Evolutionary conservation across 1,140 invertebrate genomes (phyloP), one percentile per base, ranked within the genome.

Genomic region (Sweltsa coloradensis): DNA sequence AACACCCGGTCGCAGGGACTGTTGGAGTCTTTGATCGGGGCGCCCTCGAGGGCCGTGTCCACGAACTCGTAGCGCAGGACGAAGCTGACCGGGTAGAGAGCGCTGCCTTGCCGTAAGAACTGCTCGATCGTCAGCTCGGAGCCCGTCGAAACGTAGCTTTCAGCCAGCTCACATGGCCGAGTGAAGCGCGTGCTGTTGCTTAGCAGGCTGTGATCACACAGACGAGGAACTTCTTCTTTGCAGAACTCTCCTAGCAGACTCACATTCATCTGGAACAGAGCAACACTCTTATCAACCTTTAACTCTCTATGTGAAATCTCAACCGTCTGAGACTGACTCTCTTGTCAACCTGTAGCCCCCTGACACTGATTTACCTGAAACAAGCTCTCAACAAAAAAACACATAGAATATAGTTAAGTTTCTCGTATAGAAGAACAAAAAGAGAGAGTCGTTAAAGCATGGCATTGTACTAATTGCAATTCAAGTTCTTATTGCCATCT

Each of bases 61-160:
- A 79, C 81, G 60, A 89, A 89, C 64, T 89, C 85, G 62, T 88
- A 89, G 13, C 79, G 73, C 1, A 87, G 70, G 19, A 82, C 68
- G 57, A 88, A 88, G 47, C 78, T 79, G 16, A 85, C 76, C 1
- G 83, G 82, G 63, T 82, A 83, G 4, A 86, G 66, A 1, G 83
- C 82, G 29, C 81, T 85, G 3, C 82, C 82, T 60, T 85, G 81
- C 45, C 75, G 75, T n/a, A 83, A 67, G 54, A 79, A 76, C 41
- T 74, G 71, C 52, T 83, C 73, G 27, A 88, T 73, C 2, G 83
- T 85, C 19, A 88, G 64, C 48, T 83, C 76, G 6, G 76, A 68
- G 5, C 76, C 76, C 1, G 71, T 74, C 1, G 82, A 85, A 2
- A 87, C 75, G 65, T 86, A 88, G 60, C 83, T 85, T 57, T 88